These are phyloP conservation scores for Synergus laeviventris DNA, from an alignment of 2,888 invertebrate genomes.

Conservation along the genomic window DNA sequence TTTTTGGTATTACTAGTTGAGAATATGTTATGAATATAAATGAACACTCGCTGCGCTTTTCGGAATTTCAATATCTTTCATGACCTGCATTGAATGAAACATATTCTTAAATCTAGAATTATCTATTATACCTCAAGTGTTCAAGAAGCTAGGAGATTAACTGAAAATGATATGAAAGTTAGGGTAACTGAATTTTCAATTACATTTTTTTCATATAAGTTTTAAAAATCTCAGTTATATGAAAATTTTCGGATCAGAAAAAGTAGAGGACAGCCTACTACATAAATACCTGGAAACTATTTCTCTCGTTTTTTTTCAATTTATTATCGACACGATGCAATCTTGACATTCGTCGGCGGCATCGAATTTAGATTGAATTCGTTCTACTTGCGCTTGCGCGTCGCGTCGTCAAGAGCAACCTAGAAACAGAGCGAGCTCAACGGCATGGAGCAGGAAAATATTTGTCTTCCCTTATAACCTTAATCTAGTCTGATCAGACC, in stretches of 20 bases:
- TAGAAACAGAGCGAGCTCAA: conserved; percentile 25
- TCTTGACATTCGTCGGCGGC: conserved; percentile 56
- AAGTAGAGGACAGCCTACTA: background rate
- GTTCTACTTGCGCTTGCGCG: conserved; percentile 48
- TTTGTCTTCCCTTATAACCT: conserved; percentile 22
- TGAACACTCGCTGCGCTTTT: background rate
- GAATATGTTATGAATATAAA: background rate
- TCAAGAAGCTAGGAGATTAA: background rate
- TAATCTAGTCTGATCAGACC: conserved; percentile 21
- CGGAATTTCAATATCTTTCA: background rate
- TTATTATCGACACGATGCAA: conserved; percentile 56
- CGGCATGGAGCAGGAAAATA: conserved; percentile 37
- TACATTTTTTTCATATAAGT: too few species aligned
- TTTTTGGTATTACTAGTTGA: background rate
- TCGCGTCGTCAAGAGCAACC: conserved; percentile 52
- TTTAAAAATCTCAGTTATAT: too few species aligned
- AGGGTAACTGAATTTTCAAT: too few species aligned
- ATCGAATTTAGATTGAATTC: conserved; percentile 58
- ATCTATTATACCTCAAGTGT: background rate
- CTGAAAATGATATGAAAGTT: too few species aligned
- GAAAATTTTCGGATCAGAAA: too few species aligned
- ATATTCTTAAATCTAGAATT: background rate
- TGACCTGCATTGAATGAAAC: background rate
- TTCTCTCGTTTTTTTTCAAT: conserved; percentile 54
- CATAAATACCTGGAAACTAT: conserved; percentile 4